Evolutionary conservation across 2,888 invertebrate genomes (phyloP).

Genomic region (Andrena haemorrhoa): DNA sequence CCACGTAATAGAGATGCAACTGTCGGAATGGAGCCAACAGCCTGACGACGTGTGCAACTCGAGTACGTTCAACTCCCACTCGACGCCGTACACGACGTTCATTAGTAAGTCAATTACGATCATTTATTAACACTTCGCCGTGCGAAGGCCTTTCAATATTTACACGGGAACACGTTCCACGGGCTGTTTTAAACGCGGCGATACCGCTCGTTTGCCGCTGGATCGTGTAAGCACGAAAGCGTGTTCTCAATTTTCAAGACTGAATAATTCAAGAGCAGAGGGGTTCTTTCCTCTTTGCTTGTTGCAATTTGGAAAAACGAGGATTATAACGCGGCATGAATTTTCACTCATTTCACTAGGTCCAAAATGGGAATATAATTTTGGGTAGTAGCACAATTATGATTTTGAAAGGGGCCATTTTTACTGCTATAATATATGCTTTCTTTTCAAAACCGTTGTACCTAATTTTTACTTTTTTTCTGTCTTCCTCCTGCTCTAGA

Average conservation of each 20-base stretch:
- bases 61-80: constrained; percentile 85
- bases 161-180: background rate
- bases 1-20: constrained; percentile 90
- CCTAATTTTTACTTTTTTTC: no score
- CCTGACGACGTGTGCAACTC: constrained; percentile 89
- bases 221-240: background rate
- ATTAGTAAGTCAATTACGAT: constrained; percentile 87
- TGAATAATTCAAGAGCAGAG: constrained; percentile 6
- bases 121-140: constrained; percentile 49
- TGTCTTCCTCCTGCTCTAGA: no score
- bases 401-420: no score
- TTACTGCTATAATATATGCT: no score
- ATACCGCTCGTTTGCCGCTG: background rate
- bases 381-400: no score
- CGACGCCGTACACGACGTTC: constrained; percentile 88
- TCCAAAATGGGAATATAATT: no score
- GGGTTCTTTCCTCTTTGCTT: background rate
- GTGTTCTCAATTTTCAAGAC: constrained; percentile 8
- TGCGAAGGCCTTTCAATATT: constrained; percentile 7
- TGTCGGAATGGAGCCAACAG: constrained; percentile 85
- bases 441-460: no score
- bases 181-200: constrained; percentile 12
- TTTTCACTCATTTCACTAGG: no score
- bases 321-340: background rate
- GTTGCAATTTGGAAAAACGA: background rate